Conservation (phyloP, 1,140 invertebrate species). For the Drosophila quadrilineata region DNA sequence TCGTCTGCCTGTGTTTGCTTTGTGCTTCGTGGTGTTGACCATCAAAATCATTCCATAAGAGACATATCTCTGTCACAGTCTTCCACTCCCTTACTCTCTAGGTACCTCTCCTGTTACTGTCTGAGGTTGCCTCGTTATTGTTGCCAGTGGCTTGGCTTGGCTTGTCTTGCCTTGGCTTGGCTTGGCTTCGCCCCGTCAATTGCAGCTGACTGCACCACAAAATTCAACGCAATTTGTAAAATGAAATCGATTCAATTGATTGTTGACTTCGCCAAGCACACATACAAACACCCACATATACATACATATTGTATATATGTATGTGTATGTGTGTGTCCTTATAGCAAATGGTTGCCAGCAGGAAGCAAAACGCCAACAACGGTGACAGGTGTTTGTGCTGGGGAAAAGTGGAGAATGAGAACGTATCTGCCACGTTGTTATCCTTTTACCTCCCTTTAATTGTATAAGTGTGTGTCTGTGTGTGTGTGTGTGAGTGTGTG, state of each 20-base stretch:
- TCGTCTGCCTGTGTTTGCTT: too few species aligned
- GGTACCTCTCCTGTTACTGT: not conserved
- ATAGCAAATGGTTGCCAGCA: slow-evolving; percentile 47
- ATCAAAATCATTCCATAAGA: slow-evolving; percentile 63
- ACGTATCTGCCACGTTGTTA: slow-evolving; percentile 52
- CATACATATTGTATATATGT: slow-evolving; percentile 2
- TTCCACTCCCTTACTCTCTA: not conserved
- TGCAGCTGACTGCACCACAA: slow-evolving; percentile 78
- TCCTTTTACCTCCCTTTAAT: slow-evolving; percentile 33
- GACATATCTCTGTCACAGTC: slow-evolving; percentile 24
- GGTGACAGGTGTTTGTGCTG: slow-evolving; percentile 76
- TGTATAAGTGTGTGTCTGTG: too few species aligned
- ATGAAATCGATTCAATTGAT: slow-evolving; percentile 80
- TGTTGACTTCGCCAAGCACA: slow-evolving; percentile 67
- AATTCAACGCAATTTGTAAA: slow-evolving; percentile 80
- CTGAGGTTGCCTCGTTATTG: slow-evolving; percentile 65
- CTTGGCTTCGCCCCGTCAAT: too few species aligned
- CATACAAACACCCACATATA: slow-evolving; percentile 9
- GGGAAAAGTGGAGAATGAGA: slow-evolving; percentile 52
- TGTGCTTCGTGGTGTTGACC: slow-evolving; percentile 60
- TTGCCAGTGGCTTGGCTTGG: slow-evolving; percentile 67
- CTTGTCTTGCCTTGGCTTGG: too few species aligned
- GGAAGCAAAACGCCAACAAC: slow-evolving; percentile 45
- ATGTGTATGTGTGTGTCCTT: slow-evolving; percentile 27
- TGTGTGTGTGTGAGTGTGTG: not conserved